Percentiles rank a stretch among this genome's conserved stretches.
Conservation (phyloP, 2,888 invertebrate species). For the Portevinia maculata region DNA sequence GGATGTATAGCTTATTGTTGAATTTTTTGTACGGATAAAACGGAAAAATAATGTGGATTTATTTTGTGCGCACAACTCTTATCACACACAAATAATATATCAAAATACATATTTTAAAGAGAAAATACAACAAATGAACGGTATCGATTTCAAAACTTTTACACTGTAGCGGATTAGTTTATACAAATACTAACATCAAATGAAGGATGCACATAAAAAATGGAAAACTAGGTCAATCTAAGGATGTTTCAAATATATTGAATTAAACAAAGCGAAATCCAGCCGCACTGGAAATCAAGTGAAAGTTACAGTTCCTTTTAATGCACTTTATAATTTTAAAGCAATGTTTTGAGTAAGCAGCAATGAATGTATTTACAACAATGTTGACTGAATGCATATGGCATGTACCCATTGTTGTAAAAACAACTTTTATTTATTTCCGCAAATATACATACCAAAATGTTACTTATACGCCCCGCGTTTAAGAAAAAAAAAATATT, state of each 20-base stretch:
- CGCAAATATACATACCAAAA: background rate
- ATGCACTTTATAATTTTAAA: background rate
- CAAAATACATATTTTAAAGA: background rate
- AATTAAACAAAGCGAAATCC: slow-evolving; percentile 2
- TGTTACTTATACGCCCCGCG: slow-evolving; percentile 51
- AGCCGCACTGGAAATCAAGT: background rate
- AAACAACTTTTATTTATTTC: background rate
- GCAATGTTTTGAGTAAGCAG: background rate
- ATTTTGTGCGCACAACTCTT: slow-evolving; percentile 14
- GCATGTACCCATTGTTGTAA: background rate
- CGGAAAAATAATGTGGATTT: slow-evolving; percentile 10
- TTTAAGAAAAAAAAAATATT: slow-evolving; percentile 14
- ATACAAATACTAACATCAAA: background rate
- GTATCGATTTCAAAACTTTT: background rate
- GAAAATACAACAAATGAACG: background rate
- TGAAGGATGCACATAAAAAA: slow-evolving; percentile 26
- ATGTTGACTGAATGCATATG: background rate
- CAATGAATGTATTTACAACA: background rate
- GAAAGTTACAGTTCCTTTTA: slow-evolving; percentile 1
- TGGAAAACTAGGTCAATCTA: slow-evolving; percentile 56
- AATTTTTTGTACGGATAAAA: slow-evolving; percentile 43
- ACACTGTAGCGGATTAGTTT: background rate
- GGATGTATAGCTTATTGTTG: slow-evolving; percentile 43
- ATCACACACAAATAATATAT: background rate
- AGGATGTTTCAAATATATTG: slow-evolving; percentile 36